Base-by-base conservation (phyloP, 2,113 vertebrate species). In the Neodontobutis hainanensis region DNA sequence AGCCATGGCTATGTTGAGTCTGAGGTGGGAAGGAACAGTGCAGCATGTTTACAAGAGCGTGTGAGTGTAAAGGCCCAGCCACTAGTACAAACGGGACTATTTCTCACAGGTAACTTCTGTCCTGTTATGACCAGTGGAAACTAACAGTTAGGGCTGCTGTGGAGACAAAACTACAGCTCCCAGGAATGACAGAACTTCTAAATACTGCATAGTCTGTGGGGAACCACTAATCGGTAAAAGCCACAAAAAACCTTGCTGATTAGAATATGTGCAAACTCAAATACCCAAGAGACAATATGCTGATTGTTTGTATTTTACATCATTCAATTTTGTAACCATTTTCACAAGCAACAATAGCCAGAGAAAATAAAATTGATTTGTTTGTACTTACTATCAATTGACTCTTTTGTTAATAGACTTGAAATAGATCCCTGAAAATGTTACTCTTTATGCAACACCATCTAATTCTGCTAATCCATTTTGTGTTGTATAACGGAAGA, bases 1-100 rank as follows among this genome's bases (percentile, higher is more conserved):
- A 92, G 93, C 93, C 91, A 78, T 85, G 19, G 51, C 10, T 74
- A 91, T 91, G 91, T 88, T 82, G 69, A 89, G 89, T 85, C 90
- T 84, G 50, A 45, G 64, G 79, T 77, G 42, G 53, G 83, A 77
- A 70, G 75, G 74, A 88, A 81, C 7, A 9, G 72, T 67, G 55
- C 70, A 65, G 73, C 81, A 77, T 85, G 88, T 81, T 87, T 83
- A 84, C 65, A 84, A 42, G 73, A 83, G 76, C 64, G 75, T 72
- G 81, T 19, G 61, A 74, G 83, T 56, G 78, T 66, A 44, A 66
- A 65, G 73, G 68, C 70, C 36, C 58, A 72, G 61, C 91, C 84
- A 88, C 89, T 76, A 77, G 81, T 63, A 59, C 70, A 84, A 81
- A 87, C 85, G 75, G 57, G 74, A 82, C 70, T 75, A 86, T 80